Percentiles rank a stretch among this genome's conserved stretches.
These are phyloP conservation scores for Collichthys lucidus DNA, from an alignment of 2,113 vertebrate genomes.

Conservation along the genomic window DNA sequence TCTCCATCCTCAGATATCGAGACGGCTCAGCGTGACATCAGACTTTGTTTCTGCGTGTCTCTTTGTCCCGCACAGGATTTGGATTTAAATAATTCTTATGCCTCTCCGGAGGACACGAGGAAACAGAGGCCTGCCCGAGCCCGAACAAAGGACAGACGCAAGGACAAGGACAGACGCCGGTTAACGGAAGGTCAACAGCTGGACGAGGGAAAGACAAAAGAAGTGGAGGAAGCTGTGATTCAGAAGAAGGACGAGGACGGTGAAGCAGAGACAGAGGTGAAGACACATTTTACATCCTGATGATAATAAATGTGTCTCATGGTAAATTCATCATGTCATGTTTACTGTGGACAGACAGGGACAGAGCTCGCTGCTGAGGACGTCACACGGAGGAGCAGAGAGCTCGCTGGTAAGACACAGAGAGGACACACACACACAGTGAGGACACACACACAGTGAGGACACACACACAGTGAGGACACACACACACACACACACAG, in stretches of 20 bases:
- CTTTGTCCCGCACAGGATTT: constrained; percentile 62
- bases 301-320: neutral
- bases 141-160: constrained; percentile 50
- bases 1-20: too few relatives aligned
- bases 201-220: constrained; percentile 13
- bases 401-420: constrained; percentile 75
- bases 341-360: constrained; percentile 46
- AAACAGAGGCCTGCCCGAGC: constrained; percentile 54
- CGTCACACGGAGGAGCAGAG: constrained; percentile 69
- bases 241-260: constrained; percentile 39
- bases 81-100: constrained; percentile 69
- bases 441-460: too few relatives aligned
- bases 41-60: neutral
- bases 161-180: neutral
- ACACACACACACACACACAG: too few relatives aligned
- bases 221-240: constrained; percentile 19
- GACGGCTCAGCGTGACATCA: too few relatives aligned
- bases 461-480: too few relatives aligned
- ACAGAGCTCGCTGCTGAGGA: constrained; percentile 44
- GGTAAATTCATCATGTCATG: neutral
- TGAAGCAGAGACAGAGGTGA: constrained; percentile 35
- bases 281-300: too few relatives aligned
- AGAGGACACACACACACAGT: too few relatives aligned
- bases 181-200: neutral
- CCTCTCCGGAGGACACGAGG: constrained; percentile 56